These are phyloP conservation scores for Nasua narica DNA, from an alignment of 2,797 vertebrate genomes.

Conservation along the genomic window DNA sequence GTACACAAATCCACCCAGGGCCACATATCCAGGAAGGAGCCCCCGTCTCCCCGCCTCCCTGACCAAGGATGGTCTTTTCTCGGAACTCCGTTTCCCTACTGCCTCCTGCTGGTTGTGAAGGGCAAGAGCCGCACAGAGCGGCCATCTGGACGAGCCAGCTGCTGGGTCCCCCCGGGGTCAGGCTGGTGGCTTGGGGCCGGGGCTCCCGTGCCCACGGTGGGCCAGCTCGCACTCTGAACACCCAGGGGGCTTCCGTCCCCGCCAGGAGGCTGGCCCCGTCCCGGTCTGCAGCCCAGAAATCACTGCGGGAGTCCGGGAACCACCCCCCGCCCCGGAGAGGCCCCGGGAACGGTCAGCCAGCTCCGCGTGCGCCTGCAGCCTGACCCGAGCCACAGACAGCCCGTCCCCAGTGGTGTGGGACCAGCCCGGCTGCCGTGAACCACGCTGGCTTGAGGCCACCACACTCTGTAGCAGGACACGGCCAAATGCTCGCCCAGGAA, in stretches of 20 bases:
- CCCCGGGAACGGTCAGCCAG: neutral
- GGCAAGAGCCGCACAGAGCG: neutral
- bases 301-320: accelerated
- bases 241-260: neutral
- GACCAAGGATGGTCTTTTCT: neutral
- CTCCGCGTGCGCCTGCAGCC: neutral
- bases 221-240: neutral
- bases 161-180: neutral
- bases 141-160: accelerated
- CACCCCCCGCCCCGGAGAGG: neutral
- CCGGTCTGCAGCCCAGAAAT: neutral
- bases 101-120: neutral
- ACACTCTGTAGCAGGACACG: neutral
- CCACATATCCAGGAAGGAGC: neutral
- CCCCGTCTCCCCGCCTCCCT: too few relatives aligned
- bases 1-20: neutral
- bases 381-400: neutral
- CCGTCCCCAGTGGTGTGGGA: neutral
- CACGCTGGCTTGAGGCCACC: neutral
- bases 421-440: neutral
- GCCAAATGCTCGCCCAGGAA: neutral
- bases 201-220: neutral
- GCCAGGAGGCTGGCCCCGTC: neutral
- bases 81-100: neutral
- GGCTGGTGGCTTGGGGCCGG: neutral